phyloP scores from a whole-genome alignment of 2,888 invertebrate species.

The Hirtodrosophila cameraria region DNA sequence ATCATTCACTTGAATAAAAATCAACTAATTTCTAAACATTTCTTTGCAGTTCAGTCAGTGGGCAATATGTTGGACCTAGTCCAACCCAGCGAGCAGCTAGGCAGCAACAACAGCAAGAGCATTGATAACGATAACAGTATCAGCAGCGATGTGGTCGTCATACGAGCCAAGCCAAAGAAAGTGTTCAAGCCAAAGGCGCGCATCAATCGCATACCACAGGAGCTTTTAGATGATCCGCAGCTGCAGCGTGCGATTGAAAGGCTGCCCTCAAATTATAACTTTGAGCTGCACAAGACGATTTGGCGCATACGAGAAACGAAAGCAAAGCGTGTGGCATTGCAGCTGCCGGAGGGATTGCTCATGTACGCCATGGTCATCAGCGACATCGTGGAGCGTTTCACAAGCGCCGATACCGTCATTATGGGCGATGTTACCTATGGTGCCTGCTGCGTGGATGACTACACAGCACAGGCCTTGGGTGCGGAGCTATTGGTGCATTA shows the following conservation, averaged over 20 bases:
- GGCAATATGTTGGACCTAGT: conserved; percentile 77
- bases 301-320: conserved; percentile 95
- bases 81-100: conserved; percentile 52
- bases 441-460: conserved; percentile 99
- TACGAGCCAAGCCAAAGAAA: conserved; percentile 92
- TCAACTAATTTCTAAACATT: not conserved
- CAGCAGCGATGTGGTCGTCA: conserved; percentile 85
- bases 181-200: conserved; percentile 90
- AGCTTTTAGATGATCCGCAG: conserved; percentile 89
- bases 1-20: not conserved
- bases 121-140: conserved; percentile 23
- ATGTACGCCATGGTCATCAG: conserved; percentile 96
- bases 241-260: conserved; percentile 89
- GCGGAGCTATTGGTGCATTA: conserved; percentile 97
- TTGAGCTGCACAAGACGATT: conserved; percentile 98
- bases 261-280: conserved; percentile 97
- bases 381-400: conserved; percentile 95
- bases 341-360: conserved; percentile 98
- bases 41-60: conserved; percentile 14
- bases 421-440: conserved; percentile 99
- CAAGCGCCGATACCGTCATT: conserved; percentile 95
- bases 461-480: conserved; percentile 94
- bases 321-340: conserved; percentile 95
- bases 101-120: conserved; percentile 25
- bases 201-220: conserved; percentile 92